Percentiles rank a stretch among this genome's conserved stretches.
Conservation (phyloP, 2,113 vertebrate species). For the Phycodurus eques region DNA sequence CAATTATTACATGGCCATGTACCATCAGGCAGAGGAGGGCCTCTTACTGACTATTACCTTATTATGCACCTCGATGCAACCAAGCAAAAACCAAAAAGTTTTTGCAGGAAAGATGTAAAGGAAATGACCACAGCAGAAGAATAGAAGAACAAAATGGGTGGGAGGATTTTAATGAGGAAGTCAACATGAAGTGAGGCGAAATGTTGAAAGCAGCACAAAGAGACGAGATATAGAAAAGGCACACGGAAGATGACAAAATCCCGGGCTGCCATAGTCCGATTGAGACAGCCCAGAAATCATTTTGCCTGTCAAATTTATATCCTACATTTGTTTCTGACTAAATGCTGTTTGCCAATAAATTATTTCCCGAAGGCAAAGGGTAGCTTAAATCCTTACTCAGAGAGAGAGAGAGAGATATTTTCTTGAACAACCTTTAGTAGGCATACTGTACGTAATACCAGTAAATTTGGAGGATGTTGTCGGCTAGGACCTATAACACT, state of each 20-base stretch:
- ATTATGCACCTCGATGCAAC: slow-evolving; percentile 17
- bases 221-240: slow-evolving; percentile 16
- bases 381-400: slow-evolving; percentile 29
- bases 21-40: slow-evolving; percentile 18
- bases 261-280: slow-evolving; percentile 35
- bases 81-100: slow-evolving; percentile 6
- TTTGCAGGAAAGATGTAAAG: slow-evolving; percentile 12
- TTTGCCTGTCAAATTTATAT: slow-evolving; percentile 40
- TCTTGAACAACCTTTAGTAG: too few relatives aligned
- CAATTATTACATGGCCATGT: slow-evolving; percentile 58
- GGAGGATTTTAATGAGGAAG: slow-evolving; percentile 34
- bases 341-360: slow-evolving; percentile 41
- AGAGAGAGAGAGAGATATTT: too few relatives aligned
- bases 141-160: slow-evolving; percentile 20
- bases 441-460: neutral
- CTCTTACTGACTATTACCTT: slow-evolving; percentile 45
- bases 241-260: slow-evolving; percentile 22
- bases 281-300: slow-evolving; percentile 30
- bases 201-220: slow-evolving; percentile 15
- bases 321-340: slow-evolving; percentile 24
- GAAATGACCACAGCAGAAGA: slow-evolving; percentile 27
- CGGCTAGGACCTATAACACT: neutral
- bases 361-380: slow-evolving; percentile 4
- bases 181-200: slow-evolving; percentile 24
- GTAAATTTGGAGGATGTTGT: neutral